Conservation (phyloP, 1,140 invertebrate species). For the Philaenus spumarius region DNA sequence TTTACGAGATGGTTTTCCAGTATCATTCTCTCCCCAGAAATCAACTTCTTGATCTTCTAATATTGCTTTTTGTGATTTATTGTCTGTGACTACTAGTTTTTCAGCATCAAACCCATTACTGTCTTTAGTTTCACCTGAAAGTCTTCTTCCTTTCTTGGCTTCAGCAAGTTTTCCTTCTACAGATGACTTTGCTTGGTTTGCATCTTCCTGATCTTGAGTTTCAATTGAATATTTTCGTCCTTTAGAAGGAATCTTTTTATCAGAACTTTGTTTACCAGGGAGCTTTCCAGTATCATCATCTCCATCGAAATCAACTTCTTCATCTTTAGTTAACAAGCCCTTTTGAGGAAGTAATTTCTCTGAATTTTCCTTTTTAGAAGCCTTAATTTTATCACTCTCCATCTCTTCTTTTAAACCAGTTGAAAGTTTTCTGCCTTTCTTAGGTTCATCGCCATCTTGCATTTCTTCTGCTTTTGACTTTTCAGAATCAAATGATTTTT, state of each 20-base stretch:
- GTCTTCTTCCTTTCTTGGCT: constrained; percentile 30
- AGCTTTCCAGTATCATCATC: not conserved
- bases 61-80: not conserved
- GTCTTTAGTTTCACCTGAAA: constrained; percentile 21
- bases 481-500: not conserved
- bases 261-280: not conserved
- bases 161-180: no score
- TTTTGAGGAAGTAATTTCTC: not conserved
- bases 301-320: not conserved
- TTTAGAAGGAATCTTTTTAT: not conserved
- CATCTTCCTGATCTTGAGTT: not conserved
- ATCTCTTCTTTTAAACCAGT: constrained; percentile 15
- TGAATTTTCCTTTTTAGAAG: not conserved
- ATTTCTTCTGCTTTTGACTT: not conserved
- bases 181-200: constrained; percentile 33
- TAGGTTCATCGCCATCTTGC: not conserved
- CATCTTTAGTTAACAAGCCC: not conserved
- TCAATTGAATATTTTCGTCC: not conserved
- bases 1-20: not conserved
- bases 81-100: not conserved
- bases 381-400: not conserved
- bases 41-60: not conserved
- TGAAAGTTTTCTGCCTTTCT: constrained; percentile 32
- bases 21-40: not conserved
- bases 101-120: not conserved